phyloP scores from a whole-genome alignment of 2,113 vertebrate species.

The Odocoileus virginianus region DNA sequence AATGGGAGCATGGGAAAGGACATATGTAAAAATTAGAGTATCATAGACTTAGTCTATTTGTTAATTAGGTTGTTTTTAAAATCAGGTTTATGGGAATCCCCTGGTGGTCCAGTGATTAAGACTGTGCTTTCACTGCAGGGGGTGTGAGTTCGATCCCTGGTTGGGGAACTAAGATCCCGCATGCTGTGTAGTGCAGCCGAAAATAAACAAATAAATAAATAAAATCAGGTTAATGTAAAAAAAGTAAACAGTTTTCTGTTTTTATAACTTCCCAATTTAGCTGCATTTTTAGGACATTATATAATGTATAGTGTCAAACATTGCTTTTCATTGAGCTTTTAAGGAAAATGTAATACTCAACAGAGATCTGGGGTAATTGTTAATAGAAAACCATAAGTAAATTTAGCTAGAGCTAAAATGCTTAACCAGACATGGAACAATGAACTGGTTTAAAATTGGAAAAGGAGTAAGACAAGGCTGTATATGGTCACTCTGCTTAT shows the following conservation, averaged over 20 bases:
- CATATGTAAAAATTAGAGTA: background rate
- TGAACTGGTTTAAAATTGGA: background rate
- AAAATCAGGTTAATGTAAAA: background rate
- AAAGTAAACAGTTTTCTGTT: background rate
- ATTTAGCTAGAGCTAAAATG: background rate
- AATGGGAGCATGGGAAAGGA: background rate
- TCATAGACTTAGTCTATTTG: background rate
- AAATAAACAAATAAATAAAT: background rate
- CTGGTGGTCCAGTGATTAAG: no score
- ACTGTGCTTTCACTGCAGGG: no score
- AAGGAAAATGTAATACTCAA: background rate
- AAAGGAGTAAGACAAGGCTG: background rate
- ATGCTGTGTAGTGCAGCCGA: no score
- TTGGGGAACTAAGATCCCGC: no score
- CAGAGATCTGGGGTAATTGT: background rate
- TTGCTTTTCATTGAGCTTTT: background rate
- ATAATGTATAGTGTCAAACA: background rate
- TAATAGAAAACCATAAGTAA: background rate
- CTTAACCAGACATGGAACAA: background rate
- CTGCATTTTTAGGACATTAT: background rate
- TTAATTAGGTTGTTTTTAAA: conserved; percentile 3
- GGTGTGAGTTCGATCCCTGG: no score
- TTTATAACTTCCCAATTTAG: conserved; percentile 7
- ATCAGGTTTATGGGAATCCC: background rate
- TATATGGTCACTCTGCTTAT: background rate